Conservation (phyloP, 2,113 vertebrate species). For the Cottus gobio region DNA sequence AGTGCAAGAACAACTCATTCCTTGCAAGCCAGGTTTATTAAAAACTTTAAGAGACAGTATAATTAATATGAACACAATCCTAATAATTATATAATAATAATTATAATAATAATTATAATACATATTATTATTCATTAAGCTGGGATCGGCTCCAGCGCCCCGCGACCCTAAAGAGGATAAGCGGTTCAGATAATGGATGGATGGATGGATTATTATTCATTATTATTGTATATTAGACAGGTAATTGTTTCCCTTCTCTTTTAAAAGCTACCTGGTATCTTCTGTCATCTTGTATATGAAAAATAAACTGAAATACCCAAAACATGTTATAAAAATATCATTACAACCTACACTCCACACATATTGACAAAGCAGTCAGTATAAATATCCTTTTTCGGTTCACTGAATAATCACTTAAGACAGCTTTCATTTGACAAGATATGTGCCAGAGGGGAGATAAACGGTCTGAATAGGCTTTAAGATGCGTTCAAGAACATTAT, state of each 20-base stretch:
- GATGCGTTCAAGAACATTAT: not conserved
- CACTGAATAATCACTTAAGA: slow-evolving; percentile 44
- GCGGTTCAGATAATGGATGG: too few relatives aligned
- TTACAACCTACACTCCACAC: not conserved
- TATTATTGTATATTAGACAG: not conserved
- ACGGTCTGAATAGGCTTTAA: slow-evolving; percentile 9
- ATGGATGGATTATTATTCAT: not conserved
- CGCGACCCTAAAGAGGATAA: too few relatives aligned
- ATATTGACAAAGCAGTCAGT: slow-evolving; percentile 13
- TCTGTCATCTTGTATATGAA: not conserved
- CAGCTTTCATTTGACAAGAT: slow-evolving; percentile 29
- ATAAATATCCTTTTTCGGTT: slow-evolving; percentile 14
- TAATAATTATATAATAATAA: not conserved
- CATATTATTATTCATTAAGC: not conserved
- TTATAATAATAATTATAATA: too few relatives aligned
- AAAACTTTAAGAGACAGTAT: slow-evolving; percentile 17
- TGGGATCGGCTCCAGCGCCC: too few relatives aligned
- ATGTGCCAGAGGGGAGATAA: slow-evolving; percentile 1
- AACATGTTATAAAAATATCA: not conserved
- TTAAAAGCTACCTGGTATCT: not conserved
- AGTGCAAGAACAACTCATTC: slow-evolving; percentile 26
- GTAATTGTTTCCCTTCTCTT: not conserved
- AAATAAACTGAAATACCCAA: not conserved
- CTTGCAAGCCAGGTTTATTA: slow-evolving; percentile 23
- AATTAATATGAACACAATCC: not conserved